Conservation (phyloP, 2,113 vertebrate species). For the Pleuronectes platessa region DNA sequence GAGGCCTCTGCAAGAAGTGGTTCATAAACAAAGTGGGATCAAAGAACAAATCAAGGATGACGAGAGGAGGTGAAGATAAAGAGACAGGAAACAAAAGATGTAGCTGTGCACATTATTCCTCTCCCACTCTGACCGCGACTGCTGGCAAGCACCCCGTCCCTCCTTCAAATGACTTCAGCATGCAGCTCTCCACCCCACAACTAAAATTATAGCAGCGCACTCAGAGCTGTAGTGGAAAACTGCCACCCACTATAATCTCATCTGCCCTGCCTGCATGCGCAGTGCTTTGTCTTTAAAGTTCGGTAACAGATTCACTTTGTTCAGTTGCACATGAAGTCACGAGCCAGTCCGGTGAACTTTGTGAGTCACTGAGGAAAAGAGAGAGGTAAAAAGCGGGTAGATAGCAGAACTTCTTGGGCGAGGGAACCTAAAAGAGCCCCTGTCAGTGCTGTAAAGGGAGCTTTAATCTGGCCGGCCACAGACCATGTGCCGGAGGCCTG, state of each 20-base stretch:
- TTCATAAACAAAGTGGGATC: conserved; percentile 8
- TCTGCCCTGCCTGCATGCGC: conserved; percentile 65
- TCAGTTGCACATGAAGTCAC: conserved; percentile 79
- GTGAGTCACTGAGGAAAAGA: conserved; percentile 49
- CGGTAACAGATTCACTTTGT: conserved; percentile 83
- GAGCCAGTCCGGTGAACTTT: conserved; percentile 40
- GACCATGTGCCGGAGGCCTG: conserved; percentile 81
- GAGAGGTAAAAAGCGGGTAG: conserved; percentile 45
- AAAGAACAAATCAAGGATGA: conserved; percentile 23
- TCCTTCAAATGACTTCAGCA: conserved; percentile 87
- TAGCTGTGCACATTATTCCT: conserved; percentile 79
- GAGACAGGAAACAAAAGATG: conserved; percentile 83
- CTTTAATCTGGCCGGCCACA: conserved; percentile 86
- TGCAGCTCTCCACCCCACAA: conserved; percentile 81
- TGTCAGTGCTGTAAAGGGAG: conserved; percentile 83
- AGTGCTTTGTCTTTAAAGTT: conserved; percentile 79
- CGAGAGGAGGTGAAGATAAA: conserved; percentile 56
- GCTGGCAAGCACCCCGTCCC: conserved; percentile 81
- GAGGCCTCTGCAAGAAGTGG: conserved; percentile 5
- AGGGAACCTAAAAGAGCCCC: conserved; percentile 78
- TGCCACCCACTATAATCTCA: conserved; percentile 82
- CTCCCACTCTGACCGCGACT: conserved; percentile 83
- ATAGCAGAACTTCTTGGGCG: conserved; percentile 81
- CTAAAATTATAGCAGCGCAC: conserved; percentile 83
- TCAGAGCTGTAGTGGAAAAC: conserved; percentile 83